A percentile compares a stretch with the other conserved stretches of the same genome.
phyloP scores from a whole-genome alignment of 2,797 vertebrate species.

The Pipistrellus pygmaeus region DNA sequence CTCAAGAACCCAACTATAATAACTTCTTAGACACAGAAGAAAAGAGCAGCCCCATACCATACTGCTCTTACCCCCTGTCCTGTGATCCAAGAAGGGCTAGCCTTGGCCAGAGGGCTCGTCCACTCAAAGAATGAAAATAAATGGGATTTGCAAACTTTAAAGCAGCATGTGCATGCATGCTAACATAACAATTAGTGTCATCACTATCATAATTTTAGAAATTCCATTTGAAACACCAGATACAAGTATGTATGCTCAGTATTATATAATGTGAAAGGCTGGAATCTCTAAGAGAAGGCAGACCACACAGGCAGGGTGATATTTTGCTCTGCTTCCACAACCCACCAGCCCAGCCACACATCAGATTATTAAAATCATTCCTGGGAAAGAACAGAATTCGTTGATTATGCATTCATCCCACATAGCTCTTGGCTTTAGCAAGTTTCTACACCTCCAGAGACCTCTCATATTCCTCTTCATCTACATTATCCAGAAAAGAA shows the following conservation, averaged over 20 bases:
- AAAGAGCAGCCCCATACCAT: neutral
- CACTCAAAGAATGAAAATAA: neutral
- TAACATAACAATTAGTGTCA: no score
- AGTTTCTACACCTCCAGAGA: conserved; percentile 81
- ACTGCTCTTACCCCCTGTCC: neutral
- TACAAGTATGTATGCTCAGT: neutral
- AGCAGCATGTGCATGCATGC: neutral
- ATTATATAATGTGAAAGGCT: conserved; percentile 57
- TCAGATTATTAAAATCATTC: conserved; percentile 67
- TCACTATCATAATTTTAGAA: neutral
- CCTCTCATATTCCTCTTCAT: conserved; percentile 77
- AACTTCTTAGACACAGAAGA: neutral
- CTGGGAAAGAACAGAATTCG: conserved; percentile 73
- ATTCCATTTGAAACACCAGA: neutral
- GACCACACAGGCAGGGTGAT: conserved; percentile 26
- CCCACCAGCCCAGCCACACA: conserved; percentile 75
- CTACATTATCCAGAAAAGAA: conserved; percentile 81
- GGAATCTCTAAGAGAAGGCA: neutral
- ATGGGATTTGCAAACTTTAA: neutral
- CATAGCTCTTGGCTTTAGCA: conserved; percentile 75
- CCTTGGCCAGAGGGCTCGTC: neutral
- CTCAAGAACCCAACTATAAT: neutral
- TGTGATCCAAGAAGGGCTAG: conserved; percentile 1
- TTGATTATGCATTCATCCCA: conserved; percentile 79
- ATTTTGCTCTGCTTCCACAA: conserved; percentile 31